Evolutionary conservation across 2,888 invertebrate genomes (phyloP).

Genomic region (Cactoblastis cactorum): DNA sequence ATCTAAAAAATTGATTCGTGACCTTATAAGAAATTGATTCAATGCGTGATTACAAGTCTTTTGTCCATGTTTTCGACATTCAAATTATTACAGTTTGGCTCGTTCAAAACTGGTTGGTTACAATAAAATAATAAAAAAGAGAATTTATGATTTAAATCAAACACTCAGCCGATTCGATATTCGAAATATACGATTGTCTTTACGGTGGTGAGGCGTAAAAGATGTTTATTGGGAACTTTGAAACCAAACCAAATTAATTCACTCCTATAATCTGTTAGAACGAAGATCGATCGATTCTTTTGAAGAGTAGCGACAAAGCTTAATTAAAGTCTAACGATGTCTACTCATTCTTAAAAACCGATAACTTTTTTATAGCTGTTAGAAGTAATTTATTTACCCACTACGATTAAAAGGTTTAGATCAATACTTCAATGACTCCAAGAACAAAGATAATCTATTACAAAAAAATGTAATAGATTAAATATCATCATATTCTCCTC

Average conservation of each 20-base stretch:
- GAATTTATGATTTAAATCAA: not conserved
- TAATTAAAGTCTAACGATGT: conserved; percentile 13
- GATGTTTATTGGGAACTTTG: not conserved
- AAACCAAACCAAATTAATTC: conserved; percentile 11
- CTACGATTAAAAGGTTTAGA: conserved; percentile 3
- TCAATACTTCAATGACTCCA: not conserved
- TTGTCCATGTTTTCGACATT: not conserved
- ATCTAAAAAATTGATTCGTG: conserved; percentile 8
- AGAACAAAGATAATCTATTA: too few relatives aligned
- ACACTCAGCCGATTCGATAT: not conserved
- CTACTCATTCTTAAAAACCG: conserved; percentile 4
- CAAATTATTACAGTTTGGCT: not conserved
- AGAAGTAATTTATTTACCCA: conserved; percentile 1
- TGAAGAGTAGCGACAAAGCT: conserved; percentile 13
- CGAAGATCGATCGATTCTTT: conserved; percentile 12
- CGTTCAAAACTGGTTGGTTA: not conserved
- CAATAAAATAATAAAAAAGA: not conserved
- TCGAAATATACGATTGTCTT: not conserved
- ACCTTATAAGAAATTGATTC: not conserved
- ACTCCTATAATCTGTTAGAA: conserved; percentile 9
- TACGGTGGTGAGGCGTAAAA: conserved; percentile 1
- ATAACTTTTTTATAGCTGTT: conserved; percentile 9
- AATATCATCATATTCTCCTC: too few relatives aligned
- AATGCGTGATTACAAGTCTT: not conserved
- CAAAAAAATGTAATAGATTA: too few relatives aligned